A percentile compares a stretch with the other conserved stretches of the same genome.
phyloP scores from a whole-genome alignment of 2,113 vertebrate species.

The Syngnathus scovelli region DNA sequence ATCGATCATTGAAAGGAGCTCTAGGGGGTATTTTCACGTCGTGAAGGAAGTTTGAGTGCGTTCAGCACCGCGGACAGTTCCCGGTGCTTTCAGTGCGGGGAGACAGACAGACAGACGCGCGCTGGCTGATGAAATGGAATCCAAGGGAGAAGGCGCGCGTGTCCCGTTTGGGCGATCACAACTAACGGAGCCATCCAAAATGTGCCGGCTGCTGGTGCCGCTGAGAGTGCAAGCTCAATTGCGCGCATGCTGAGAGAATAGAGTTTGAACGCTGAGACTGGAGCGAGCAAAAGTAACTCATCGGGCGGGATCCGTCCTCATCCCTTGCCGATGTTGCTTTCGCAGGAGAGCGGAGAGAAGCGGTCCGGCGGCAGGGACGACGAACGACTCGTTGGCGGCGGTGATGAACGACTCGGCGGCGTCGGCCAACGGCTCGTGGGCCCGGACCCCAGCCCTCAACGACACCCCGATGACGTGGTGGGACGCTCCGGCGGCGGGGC shows the following conservation, averaged over 20 bases:
- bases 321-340: too few relatives aligned
- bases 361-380: slow-evolving; percentile 48
- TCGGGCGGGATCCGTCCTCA: too few relatives aligned
- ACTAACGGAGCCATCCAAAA: not conserved
- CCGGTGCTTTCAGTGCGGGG: too few relatives aligned
- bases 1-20: too few relatives aligned
- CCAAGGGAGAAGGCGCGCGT: too few relatives aligned
- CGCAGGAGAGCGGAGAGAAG: slow-evolving; percentile 39
- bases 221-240: too few relatives aligned
- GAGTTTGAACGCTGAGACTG: too few relatives aligned
- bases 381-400: slow-evolving; percentile 75
- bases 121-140: too few relatives aligned
- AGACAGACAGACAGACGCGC: too few relatives aligned
- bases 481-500: slow-evolving; percentile 46
- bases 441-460: slow-evolving; percentile 52
- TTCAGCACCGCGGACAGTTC: slow-evolving; percentile 69
- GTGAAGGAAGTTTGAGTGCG: not conserved
- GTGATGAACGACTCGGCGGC: slow-evolving; percentile 77
- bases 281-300: too few relatives aligned
- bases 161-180: not conserved
- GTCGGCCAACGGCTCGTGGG: slow-evolving; percentile 72
- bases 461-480: slow-evolving; percentile 75
- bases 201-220: not conserved
- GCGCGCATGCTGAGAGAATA: too few relatives aligned
- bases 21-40: not conserved